Percentiles rank a stretch among this genome's conserved stretches.
These are phyloP conservation scores for Sceloporus tristichus DNA, from an alignment of 2,113 vertebrate species.

Conservation along the genomic window DNA sequence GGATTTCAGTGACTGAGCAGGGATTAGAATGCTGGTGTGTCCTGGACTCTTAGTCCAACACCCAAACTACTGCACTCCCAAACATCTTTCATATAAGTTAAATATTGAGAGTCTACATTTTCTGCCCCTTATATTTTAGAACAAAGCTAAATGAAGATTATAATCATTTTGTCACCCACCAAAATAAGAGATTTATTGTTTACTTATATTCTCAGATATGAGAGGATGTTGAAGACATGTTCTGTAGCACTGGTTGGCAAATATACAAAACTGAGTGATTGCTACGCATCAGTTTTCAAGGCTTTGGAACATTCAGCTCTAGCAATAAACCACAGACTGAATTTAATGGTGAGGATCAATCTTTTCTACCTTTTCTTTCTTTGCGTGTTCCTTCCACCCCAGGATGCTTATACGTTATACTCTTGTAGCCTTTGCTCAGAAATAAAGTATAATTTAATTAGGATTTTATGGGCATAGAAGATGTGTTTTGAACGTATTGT, in stretches of 20 bases:
- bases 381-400: constrained; percentile 37
- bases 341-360: constrained; percentile 82
- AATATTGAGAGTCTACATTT: no score
- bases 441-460: constrained; percentile 42
- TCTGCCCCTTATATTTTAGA: no score
- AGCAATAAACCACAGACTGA: constrained; percentile 84
- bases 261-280: constrained; percentile 84
- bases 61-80: neutral
- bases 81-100: no score
- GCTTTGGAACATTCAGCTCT: constrained; percentile 84
- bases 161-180: neutral
- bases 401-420: constrained; percentile 21
- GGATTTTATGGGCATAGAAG: constrained; percentile 22
- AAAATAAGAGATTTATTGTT: neutral
- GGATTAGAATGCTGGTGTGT: neutral
- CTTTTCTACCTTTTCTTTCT: neutral
- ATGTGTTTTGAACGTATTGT: neutral
- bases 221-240: constrained; percentile 81
- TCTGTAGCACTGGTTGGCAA: constrained; percentile 85
- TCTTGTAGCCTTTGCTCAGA: constrained; percentile 20
- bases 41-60: neutral
- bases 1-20: no score
- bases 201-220: constrained; percentile 74
- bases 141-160: neutral
- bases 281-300: constrained; percentile 84